Conservation (phyloP, 2,113 vertebrate species). For the Rhynchomys soricoides region DNA sequence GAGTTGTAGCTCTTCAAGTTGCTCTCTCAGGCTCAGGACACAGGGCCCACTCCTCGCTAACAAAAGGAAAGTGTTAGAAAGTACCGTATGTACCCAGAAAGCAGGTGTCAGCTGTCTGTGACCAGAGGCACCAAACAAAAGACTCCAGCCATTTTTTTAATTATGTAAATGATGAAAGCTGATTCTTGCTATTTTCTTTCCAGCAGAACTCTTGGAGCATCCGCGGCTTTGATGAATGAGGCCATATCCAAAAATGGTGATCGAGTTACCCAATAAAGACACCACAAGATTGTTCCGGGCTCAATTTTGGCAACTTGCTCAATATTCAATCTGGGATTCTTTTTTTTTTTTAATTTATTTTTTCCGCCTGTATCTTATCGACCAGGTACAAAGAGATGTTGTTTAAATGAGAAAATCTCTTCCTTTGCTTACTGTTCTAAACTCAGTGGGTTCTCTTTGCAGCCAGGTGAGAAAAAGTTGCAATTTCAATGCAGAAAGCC, state of each 20-base stretch:
- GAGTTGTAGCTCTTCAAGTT: neutral
- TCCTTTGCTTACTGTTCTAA: conserved; percentile 73
- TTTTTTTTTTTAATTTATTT: conserved; percentile 7
- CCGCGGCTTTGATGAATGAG: conserved; percentile 78
- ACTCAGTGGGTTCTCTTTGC: conserved; percentile 81
- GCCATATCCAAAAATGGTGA: conserved; percentile 58
- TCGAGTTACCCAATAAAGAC: conserved; percentile 77
- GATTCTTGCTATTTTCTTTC: conserved; percentile 65
- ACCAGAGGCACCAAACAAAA: conserved; percentile 50
- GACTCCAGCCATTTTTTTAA: conserved; percentile 35
- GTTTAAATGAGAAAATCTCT: conserved; percentile 80
- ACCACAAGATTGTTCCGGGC: conserved; percentile 72
- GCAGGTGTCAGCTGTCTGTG: conserved; percentile 73
- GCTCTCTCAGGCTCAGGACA: neutral
- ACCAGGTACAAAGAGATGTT: conserved; percentile 82
- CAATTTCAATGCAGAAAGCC: conserved; percentile 76
- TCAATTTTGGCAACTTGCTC: conserved; percentile 79
- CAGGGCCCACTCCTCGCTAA: neutral
- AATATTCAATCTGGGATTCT: conserved; percentile 76
- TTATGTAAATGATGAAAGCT: conserved; percentile 70
- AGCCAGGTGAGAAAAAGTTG: conserved; percentile 84
- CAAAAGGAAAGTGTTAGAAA: conserved; percentile 6
- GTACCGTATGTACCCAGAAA: neutral
- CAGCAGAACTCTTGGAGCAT: conserved; percentile 53
- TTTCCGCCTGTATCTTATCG: conserved; percentile 73